phyloP scores from a whole-genome alignment of 1,140 invertebrate genomes.

The Phymastichus coffea region DNA sequence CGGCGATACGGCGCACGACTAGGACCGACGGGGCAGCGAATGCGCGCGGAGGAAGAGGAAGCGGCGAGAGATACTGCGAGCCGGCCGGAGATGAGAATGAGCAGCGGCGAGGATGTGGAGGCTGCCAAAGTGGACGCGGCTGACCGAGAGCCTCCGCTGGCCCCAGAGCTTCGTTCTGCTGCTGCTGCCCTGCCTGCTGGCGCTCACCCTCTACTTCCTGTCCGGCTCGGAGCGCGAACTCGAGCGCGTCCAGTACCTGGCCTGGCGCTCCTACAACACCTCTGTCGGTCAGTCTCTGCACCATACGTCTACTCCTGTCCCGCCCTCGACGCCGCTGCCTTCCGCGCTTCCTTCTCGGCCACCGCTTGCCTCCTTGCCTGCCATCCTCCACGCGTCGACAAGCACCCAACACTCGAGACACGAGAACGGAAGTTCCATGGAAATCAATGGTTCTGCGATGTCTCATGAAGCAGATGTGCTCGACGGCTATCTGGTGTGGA shows the following conservation, averaged over 20 bases:
- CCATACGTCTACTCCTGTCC: too few species aligned
- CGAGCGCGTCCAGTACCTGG: constrained; percentile 37
- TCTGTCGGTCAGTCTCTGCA: constrained; percentile 29
- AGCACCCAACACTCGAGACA: too few species aligned
- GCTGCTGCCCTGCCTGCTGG: constrained; percentile 41
- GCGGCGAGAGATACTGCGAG: not conserved
- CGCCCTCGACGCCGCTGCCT: not conserved
- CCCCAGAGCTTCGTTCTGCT: constrained; percentile 36
- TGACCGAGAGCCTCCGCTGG: constrained; percentile 20
- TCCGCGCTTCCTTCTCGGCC: not conserved
- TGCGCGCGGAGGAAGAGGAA: constrained; percentile 2
- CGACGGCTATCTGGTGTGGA: constrained; percentile 67
- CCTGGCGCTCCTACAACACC: constrained; percentile 34
- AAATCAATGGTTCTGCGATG: too few species aligned
- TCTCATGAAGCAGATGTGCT: constrained; percentile 32
- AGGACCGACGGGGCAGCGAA: too few species aligned
- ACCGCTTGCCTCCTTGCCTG: not conserved
- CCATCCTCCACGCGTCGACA: not conserved
- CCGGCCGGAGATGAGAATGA: not conserved
- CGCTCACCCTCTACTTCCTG: constrained; percentile 43
- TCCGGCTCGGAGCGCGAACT: constrained; percentile 33
- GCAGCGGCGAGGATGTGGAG: constrained; percentile 25
- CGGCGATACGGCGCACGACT: too few species aligned
- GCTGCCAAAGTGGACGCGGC: constrained; percentile 21
- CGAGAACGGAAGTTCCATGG: too few species aligned